These are phyloP conservation scores for Apeltes quadracus DNA, from an alignment of 2,113 vertebrate species.

Conservation along the genomic window DNA sequence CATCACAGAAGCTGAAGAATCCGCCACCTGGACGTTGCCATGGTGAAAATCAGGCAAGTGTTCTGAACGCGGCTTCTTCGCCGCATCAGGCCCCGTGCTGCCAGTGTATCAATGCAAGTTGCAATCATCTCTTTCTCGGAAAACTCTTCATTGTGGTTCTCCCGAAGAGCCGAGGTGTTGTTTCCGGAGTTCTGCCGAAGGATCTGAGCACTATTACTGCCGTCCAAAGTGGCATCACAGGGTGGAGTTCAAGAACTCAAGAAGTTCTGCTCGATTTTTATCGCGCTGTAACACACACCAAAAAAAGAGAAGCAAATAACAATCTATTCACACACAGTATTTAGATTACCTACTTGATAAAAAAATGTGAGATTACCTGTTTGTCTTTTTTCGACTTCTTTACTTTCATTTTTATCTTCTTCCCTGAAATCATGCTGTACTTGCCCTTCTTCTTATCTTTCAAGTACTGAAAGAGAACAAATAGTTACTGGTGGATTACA, in stretches of 20 bases:
- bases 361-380: constrained; percentile 77
- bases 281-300: constrained; percentile 77
- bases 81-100: constrained; percentile 7
- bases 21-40: neutral
- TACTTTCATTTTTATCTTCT: constrained; percentile 94
- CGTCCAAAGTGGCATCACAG: constrained; percentile 70
- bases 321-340: neutral
- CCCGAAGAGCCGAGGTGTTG: constrained; percentile 2
- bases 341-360: neutral
- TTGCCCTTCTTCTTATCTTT: constrained; percentile 90
- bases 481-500: neutral
- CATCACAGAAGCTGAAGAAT: constrained; percentile 14
- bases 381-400: constrained; percentile 93
- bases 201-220: constrained; percentile 28
- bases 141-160: constrained; percentile 11
- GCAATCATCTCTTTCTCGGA: constrained; percentile 21
- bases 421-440: constrained; percentile 93
- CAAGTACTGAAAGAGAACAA: constrained; percentile 81
- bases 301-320: constrained; percentile 7
- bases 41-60: neutral
- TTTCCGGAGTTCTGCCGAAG: constrained; percentile 65
- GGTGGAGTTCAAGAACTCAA: constrained; percentile 90
- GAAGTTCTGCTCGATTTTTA: constrained; percentile 88
- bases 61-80: constrained; percentile 7
- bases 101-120: constrained; percentile 16